Percentiles rank a stretch among this genome's conserved stretches.
Evolutionary conservation across 2,888 invertebrate genomes (phyloP).

Genomic region (Mechanitis messenoides): DNA sequence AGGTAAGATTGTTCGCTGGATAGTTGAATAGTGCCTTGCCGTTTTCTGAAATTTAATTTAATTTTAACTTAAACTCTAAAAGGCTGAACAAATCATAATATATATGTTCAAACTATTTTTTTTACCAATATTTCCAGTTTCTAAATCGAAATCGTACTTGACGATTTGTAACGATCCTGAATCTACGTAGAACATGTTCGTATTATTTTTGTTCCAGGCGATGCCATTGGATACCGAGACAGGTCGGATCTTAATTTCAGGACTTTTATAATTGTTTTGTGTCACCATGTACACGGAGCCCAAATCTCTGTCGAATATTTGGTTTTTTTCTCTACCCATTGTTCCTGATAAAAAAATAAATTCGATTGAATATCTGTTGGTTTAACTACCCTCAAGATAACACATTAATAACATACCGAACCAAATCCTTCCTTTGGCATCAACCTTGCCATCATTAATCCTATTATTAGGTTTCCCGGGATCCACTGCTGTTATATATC

Average conservation of each 20-base stretch:
- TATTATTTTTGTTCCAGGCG: conserved; percentile 83
- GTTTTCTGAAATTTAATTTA: conserved; percentile 63
- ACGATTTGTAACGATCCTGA: conserved; percentile 80
- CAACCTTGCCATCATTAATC: conserved; percentile 84
- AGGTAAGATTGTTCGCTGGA: conserved; percentile 71
- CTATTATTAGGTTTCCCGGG: conserved; percentile 69
- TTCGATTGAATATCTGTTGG: not conserved
- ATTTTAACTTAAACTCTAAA: too few species aligned
- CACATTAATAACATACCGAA: conserved; percentile 63
- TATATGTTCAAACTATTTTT: conserved; percentile 48
- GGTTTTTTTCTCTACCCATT: conserved; percentile 76
- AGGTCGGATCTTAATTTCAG: conserved; percentile 53
- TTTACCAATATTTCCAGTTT: conserved; percentile 77
- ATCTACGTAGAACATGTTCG: conserved; percentile 87
- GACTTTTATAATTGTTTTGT: conserved; percentile 50
- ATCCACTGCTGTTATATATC: conserved; percentile 55
- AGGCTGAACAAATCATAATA: too few species aligned
- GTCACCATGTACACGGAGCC: conserved; percentile 78
- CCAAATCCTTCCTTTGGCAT: conserved; percentile 81
- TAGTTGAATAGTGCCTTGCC: conserved; percentile 77
- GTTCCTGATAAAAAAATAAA: conserved; percentile 65
- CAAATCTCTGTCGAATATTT: conserved; percentile 62
- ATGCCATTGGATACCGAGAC: conserved; percentile 87
- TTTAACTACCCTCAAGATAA: not conserved
- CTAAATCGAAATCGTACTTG: conserved; percentile 82